A percentile compares a stretch with the other conserved stretches of the same genome.
These are phyloP conservation scores for Caenorhabditis sp. DNA, from an alignment of 2,888 invertebrate genomes.

Conservation along the genomic window DNA sequence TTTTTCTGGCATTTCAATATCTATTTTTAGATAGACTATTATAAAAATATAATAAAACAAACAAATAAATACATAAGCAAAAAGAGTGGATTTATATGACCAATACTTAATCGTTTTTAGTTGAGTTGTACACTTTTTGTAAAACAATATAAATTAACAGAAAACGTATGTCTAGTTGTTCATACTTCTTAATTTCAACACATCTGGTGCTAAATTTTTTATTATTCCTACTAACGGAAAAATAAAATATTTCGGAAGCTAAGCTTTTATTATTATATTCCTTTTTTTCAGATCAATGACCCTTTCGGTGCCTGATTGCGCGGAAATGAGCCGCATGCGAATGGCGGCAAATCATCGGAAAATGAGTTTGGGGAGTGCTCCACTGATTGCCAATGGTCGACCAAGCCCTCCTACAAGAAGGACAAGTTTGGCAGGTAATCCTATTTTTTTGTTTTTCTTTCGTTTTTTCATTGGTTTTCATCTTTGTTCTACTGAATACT, in stretches of 20 bases:
- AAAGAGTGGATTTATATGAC: too few species aligned
- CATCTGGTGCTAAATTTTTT: not conserved
- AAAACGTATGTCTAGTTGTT: not conserved
- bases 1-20: not conserved
- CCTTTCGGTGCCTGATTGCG: conserved; percentile 51
- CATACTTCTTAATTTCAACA: not conserved
- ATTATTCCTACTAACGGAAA: not conserved
- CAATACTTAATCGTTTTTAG: too few species aligned
- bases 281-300: conserved; percentile 49
- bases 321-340: conserved; percentile 44
- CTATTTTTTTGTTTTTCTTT: too few species aligned
- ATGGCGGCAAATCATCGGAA: conserved; percentile 43
- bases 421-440: conserved; percentile 51
- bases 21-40: not conserved
- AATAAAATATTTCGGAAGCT: not conserved
- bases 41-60: not conserved
- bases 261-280: not conserved
- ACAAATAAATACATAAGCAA: not conserved
- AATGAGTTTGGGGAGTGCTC: conserved; percentile 51
- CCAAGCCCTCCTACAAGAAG: conserved; percentile 48
- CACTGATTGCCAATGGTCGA: conserved; percentile 45
- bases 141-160: too few species aligned
- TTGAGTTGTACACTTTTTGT: too few species aligned
- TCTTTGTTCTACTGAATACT: not conserved
- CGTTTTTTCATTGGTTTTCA: not conserved